A percentile compares a stretch with the other conserved stretches of the same genome.
Evolutionary conservation across 1,140 invertebrate species (phyloP).

Genomic region (Cephus cinctus): DNA sequence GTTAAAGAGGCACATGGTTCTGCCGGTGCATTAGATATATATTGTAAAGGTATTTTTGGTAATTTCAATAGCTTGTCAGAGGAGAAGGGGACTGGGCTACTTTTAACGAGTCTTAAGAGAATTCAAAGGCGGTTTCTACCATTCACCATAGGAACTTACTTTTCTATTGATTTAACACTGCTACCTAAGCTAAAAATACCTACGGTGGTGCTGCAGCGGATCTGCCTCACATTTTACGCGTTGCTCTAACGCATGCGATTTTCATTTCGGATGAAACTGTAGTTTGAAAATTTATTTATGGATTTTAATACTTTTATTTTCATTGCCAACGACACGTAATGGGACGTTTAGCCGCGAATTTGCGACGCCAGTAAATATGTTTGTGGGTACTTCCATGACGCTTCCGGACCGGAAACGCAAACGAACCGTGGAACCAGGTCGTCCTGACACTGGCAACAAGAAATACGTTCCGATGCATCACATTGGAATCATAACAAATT

Average conservation of each 20-base stretch:
- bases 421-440: conserved; percentile 51
- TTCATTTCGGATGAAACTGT: background rate
- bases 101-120: no score
- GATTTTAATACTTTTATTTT: no score
- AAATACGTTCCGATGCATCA: background rate
- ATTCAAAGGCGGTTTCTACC: conserved; percentile 27
- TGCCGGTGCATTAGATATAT: no score
- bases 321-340: no score
- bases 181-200: conserved; percentile 37
- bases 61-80: no score
- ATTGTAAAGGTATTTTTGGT: no score
- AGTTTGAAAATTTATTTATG: background rate
- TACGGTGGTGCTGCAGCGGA: no score
- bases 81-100: no score
- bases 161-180: conserved; percentile 48
- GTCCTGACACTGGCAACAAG: conserved; percentile 16
- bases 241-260: no score
- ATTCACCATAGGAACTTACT: conserved; percentile 45
- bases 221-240: no score
- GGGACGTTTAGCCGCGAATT: conserved; percentile 16
- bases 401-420: conserved; percentile 49
- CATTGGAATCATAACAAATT: no score
- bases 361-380: conserved; percentile 11
- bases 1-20: no score
- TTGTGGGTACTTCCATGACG: conserved; percentile 21